phyloP scores from a whole-genome alignment of 1,140 invertebrate genomes.

The Plutomurus gul region DNA sequence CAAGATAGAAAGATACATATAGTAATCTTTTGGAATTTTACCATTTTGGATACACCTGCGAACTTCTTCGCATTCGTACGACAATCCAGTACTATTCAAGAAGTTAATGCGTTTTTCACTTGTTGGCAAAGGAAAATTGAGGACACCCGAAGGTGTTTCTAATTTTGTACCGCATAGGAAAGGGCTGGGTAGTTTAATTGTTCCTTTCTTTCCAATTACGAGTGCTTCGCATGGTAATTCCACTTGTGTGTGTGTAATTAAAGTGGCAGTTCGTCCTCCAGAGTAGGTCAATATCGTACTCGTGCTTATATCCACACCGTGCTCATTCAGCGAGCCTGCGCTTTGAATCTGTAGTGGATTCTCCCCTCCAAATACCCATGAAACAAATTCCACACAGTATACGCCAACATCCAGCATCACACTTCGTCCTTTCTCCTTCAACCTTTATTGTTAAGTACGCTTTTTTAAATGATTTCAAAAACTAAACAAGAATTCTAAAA shows the following conservation, averaged over 20 bases:
- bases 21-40: constrained; percentile 55
- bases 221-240: constrained; percentile 67
- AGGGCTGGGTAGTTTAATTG: constrained; percentile 62
- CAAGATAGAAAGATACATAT: background rate
- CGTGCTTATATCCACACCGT: constrained; percentile 71
- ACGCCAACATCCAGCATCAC: constrained; percentile 80
- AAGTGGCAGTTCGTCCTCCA: constrained; percentile 67
- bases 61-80: constrained; percentile 74
- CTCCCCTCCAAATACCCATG: constrained; percentile 69
- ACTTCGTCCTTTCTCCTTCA: constrained; percentile 73
- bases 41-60: constrained; percentile 68
- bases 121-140: constrained; percentile 63
- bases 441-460: constrained; percentile 54
- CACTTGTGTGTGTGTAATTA: constrained; percentile 63
- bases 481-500: background rate
- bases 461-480: background rate
- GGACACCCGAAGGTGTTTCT: constrained; percentile 51
- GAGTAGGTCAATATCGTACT: constrained; percentile 69
- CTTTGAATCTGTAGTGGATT: constrained; percentile 65
- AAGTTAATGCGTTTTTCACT: constrained; percentile 63
- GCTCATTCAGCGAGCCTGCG: constrained; percentile 67
- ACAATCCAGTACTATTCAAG: constrained; percentile 70
- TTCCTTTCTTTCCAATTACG: constrained; percentile 71
- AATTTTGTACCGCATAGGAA: constrained; percentile 60
- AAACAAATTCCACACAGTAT: constrained; percentile 77